These are phyloP conservation scores for Alviniconcha marisindica DNA, from an alignment of 1,140 invertebrate genomes.

Conservation along the genomic window DNA sequence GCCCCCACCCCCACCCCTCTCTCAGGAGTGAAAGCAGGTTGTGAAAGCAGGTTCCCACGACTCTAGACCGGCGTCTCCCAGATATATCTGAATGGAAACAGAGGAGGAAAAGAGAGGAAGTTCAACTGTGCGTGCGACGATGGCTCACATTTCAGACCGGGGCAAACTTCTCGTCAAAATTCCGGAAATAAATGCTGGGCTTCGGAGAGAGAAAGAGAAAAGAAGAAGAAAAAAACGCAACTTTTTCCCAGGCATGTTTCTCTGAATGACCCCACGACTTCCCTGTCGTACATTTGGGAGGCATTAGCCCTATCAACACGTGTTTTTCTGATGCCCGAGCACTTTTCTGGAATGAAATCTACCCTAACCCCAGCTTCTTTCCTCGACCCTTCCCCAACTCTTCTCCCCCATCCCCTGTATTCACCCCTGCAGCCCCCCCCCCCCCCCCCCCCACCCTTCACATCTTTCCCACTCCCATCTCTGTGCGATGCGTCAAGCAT, in stretches of 20 bases:
- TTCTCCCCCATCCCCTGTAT: slow-evolving; percentile 6
- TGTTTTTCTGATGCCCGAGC: too few species aligned
- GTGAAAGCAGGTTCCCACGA: too few species aligned
- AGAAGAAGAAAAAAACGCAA: too few species aligned
- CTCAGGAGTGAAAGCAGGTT: too few species aligned
- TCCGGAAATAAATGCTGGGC: neutral
- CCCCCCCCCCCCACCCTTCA: neutral
- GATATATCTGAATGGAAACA: neutral
- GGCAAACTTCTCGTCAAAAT: neutral
- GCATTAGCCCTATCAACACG: too few species aligned
- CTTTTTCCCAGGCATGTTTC: too few species aligned
- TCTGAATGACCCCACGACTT: too few species aligned
- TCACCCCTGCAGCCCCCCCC: neutral
- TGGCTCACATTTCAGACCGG: neutral
- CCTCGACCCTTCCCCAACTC: neutral
- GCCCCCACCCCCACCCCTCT: too few species aligned
- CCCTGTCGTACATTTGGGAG: too few species aligned
- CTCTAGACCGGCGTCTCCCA: too few species aligned
- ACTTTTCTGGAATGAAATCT: too few species aligned
- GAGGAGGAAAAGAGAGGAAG: neutral
- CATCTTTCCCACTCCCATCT: neutral
- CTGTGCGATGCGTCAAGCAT: neutral
- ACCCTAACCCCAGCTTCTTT: neutral
- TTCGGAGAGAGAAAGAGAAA: too few species aligned
- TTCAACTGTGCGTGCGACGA: neutral